Conservation (phyloP, 1,140 invertebrate species). For the Tetranychus urticae region DNA sequence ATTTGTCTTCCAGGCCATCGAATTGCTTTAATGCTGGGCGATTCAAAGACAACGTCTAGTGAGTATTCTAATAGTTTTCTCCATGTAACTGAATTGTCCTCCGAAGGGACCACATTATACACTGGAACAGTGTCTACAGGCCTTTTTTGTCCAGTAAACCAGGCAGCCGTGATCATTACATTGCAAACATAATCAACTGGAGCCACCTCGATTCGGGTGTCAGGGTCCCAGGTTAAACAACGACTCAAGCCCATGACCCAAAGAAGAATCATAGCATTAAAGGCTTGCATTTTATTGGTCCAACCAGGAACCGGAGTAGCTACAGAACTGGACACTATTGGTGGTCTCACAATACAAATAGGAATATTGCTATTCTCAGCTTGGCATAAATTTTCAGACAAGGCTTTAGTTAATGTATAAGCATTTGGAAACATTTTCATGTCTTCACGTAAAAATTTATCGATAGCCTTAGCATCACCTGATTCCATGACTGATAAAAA, state of each 20-base stretch:
- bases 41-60: background rate
- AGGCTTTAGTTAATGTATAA: constrained; percentile 54
- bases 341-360: constrained; percentile 4
- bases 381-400: constrained; percentile 45
- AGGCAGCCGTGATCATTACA: background rate
- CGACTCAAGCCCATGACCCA: constrained; percentile 52
- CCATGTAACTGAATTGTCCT: background rate
- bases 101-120: background rate
- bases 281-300: constrained; percentile 91
- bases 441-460: constrained; percentile 20
- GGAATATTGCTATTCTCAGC: constrained; percentile 24
- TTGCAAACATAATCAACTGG: background rate
- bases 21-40: background rate
- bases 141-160: background rate
- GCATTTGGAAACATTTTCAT: constrained; percentile 49
- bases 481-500: constrained; percentile 10
- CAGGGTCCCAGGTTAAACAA: background rate
- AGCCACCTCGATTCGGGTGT: background rate
- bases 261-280: constrained; percentile 79
- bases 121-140: background rate
- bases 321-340: constrained; percentile 1
- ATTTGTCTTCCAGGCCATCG: background rate
- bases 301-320: constrained; percentile 25
- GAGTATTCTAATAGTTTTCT: background rate
- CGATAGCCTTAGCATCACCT: background rate